phyloP scores from a whole-genome alignment of 2,888 invertebrate species.

The Cinara cedri region DNA sequence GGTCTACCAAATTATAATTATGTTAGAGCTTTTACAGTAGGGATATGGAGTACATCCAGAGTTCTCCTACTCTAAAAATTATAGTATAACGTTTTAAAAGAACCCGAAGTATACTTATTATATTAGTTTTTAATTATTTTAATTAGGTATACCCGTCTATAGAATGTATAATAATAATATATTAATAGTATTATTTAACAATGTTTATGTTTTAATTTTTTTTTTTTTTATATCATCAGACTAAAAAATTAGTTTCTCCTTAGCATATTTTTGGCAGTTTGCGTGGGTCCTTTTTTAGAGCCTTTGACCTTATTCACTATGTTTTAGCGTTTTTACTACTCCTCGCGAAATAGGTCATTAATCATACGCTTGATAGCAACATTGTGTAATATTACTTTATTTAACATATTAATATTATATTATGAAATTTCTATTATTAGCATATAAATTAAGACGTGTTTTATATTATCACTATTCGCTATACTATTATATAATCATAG shows the following conservation, averaged over 20 bases:
- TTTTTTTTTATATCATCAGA: neutral
- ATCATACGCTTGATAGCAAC: neutral
- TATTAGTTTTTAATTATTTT: neutral
- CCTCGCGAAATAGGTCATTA: neutral
- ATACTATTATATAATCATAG: neutral
- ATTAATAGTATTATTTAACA: neutral
- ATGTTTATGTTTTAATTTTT: neutral
- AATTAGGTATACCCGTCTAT: neutral
- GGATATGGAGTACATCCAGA: no score
- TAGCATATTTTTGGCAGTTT: slow-evolving; percentile 2
- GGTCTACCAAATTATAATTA: no score
- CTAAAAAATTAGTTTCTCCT: neutral
- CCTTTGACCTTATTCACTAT: neutral
- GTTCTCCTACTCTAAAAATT: no score
- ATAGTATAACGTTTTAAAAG: no score
- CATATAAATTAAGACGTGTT: neutral
- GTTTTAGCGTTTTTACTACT: neutral
- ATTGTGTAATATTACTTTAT: neutral
- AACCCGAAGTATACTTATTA: neutral
- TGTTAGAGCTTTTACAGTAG: no score
- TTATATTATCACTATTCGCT: neutral
- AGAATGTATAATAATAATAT: neutral
- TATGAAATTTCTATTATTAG: neutral
- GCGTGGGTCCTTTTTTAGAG: neutral
- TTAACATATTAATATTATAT: neutral